Percentiles rank a stretch among this genome's conserved stretches.
Conservation (phyloP, 2,797 vertebrate species). For the Adelosebastes latens region DNA sequence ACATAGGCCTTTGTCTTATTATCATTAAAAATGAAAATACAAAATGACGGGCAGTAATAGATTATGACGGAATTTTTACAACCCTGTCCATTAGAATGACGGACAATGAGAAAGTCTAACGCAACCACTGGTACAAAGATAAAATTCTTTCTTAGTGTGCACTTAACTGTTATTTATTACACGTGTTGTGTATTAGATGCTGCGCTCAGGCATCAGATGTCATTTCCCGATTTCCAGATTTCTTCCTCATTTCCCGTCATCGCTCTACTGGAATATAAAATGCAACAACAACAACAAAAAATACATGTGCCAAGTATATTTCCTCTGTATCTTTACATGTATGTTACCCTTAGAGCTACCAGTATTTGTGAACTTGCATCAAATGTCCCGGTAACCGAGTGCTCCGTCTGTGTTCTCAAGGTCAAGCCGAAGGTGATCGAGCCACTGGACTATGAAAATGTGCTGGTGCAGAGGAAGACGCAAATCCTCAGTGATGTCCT, state of each 20-base stretch:
- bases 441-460: conserved; percentile 97
- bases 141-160: neutral
- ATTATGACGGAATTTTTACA: too few species aligned
- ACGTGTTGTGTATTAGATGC: neutral
- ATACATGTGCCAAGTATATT: neutral
- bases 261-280: neutral
- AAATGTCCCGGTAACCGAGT: neutral
- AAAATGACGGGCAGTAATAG: too few species aligned
- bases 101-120: too few species aligned
- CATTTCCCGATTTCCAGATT: too few species aligned
- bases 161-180: neutral
- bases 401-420: conserved; percentile 73
- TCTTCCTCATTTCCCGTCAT: neutral
- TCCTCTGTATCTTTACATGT: neutral
- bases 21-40: too few species aligned
- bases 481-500: conserved; percentile 97
- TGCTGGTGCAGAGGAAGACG: conserved; percentile 96
- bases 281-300: neutral
- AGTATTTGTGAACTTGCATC: neutral
- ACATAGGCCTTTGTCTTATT: too few species aligned
- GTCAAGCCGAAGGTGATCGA: conserved; percentile 97
- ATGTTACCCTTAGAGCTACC: neutral
- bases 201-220: neutral
- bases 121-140: neutral
- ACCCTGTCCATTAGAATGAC: too few species aligned